phyloP scores from a whole-genome alignment of 2,888 invertebrate genomes.

The Coremacera marginata region DNA sequence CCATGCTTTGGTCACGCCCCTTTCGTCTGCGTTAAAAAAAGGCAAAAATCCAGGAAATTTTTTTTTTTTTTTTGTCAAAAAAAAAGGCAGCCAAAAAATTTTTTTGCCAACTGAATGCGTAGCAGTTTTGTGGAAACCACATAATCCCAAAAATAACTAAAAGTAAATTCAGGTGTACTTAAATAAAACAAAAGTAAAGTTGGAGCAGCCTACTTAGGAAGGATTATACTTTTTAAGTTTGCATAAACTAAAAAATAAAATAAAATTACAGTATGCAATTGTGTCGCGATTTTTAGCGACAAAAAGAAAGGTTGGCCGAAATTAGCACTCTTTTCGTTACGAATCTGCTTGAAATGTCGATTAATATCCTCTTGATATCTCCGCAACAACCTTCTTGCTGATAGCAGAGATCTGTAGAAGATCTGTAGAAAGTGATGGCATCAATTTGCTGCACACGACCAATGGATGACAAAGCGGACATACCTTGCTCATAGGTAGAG shows the following conservation, averaged over 20 bases:
- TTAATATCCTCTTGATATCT: conserved; percentile 93
- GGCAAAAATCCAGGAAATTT: no score
- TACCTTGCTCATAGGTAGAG: conserved; percentile 80
- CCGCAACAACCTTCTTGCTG: conserved; percentile 85
- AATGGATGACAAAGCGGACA: conserved; percentile 83
- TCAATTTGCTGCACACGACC: conserved; percentile 87
- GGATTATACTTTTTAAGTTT: neutral
- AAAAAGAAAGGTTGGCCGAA: conserved; percentile 75
- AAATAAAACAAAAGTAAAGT: no score
- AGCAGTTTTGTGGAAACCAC: no score
- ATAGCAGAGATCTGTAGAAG: conserved; percentile 86
- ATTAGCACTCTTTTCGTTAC: conserved; percentile 78
- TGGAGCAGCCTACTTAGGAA: neutral
- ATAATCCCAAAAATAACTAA: no score
- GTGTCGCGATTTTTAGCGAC: conserved; percentile 73
- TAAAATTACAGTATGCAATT: neutral
- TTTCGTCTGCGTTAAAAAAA: no score
- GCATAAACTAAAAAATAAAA: neutral
- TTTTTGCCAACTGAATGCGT: no score
- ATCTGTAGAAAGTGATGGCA: conserved; percentile 86
- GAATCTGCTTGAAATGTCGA: conserved; percentile 88
- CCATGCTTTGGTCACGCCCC: no score
- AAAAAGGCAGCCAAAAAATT: no score
- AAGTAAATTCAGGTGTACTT: no score
- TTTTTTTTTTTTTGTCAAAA: no score